A percentile compares a stretch with the other conserved stretches of the same genome.
These are phyloP conservation scores for Nestor notabilis DNA, from an alignment of 2,113 vertebrate species.

Conservation along the genomic window DNA sequence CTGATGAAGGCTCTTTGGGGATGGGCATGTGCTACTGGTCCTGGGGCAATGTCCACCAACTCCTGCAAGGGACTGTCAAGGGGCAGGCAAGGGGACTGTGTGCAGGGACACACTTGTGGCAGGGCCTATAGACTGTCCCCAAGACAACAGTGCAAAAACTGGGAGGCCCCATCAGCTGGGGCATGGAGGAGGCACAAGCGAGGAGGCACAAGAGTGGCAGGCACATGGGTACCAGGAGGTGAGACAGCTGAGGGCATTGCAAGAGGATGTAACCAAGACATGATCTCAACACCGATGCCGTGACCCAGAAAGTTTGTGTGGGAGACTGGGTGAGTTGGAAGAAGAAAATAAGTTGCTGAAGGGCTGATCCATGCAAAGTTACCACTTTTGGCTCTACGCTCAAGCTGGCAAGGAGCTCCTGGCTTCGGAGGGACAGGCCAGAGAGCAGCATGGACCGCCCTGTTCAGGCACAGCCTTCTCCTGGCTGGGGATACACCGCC, in stretches of 20 bases:
- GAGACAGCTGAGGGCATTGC: background rate
- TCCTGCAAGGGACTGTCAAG: background rate
- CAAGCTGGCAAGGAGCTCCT: background rate
- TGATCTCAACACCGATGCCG: accelerated
- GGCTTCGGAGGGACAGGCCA: accelerated
- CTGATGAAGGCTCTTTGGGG: background rate
- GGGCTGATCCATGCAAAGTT: background rate
- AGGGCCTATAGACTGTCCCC: background rate
- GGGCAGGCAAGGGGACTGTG: background rate
- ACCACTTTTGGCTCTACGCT: background rate
- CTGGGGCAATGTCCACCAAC: background rate
- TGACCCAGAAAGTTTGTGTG: background rate
- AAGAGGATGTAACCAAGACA: background rate
- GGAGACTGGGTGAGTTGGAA: background rate
- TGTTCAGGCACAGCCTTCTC: background rate
- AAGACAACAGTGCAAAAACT: background rate
- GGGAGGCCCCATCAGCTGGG: accelerated
- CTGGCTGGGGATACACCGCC: background rate
- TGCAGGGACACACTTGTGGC: background rate
- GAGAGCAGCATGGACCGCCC: accelerated
- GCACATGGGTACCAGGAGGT: accelerated
- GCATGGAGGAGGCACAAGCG: accelerated
- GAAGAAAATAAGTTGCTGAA: background rate
- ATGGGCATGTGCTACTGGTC: accelerated
- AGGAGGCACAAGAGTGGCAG: too few relatives aligned